Evolutionary conservation across 2,888 invertebrate species (phyloP).

Genomic region (Glaucopsyche alexis): DNA sequence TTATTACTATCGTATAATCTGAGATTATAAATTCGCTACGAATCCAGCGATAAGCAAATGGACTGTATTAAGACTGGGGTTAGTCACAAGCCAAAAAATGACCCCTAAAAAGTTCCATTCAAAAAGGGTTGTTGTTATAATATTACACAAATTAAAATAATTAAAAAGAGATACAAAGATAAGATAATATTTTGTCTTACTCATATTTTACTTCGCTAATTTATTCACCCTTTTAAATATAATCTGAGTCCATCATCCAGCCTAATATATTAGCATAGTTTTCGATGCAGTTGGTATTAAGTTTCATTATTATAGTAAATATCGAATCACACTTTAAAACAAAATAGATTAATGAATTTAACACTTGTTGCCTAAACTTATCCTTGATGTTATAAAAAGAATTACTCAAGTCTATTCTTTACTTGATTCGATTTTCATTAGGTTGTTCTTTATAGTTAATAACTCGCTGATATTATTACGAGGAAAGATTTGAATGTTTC

Average conservation of each 20-base stretch:
- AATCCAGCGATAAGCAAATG: neutral
- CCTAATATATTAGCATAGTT: slow-evolving; percentile 14
- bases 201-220: slow-evolving; percentile 50
- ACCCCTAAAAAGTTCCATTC: neutral
- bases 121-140: slow-evolving; percentile 20
- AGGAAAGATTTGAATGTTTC: too few species aligned
- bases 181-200: slow-evolving; percentile 53
- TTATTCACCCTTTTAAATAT: slow-evolving; percentile 35
- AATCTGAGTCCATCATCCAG: slow-evolving; percentile 1
- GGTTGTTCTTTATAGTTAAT: too few species aligned
- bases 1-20: neutral
- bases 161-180: slow-evolving; percentile 26
- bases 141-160: slow-evolving; percentile 28
- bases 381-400: too few species aligned
- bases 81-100: neutral
- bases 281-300: slow-evolving; percentile 10
- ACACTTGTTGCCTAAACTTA: too few species aligned
- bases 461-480: too few species aligned
- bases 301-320: slow-evolving; percentile 19
- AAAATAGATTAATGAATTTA: slow-evolving; percentile 8
- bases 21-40: neutral
- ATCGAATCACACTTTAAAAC: neutral
- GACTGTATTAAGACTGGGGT: neutral
- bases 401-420: too few species aligned
- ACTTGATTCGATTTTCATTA: too few species aligned